These are phyloP conservation scores for Toxotes jaculatrix DNA, from an alignment of 2,113 vertebrate species.

Conservation along the genomic window DNA sequence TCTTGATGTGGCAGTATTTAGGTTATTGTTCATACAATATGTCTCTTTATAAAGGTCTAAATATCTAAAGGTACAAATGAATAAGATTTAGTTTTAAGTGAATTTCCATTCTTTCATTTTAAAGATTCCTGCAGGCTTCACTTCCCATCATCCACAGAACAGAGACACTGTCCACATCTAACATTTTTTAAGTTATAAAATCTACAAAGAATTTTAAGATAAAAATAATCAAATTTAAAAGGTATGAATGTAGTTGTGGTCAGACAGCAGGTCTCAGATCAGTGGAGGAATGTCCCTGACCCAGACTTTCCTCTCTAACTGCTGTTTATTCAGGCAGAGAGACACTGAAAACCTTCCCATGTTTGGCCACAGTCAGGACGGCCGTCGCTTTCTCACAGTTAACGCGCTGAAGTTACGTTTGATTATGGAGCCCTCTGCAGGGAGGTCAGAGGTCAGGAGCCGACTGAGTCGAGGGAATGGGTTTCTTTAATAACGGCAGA, in stretches of 20 bases:
- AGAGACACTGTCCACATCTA: too few species aligned
- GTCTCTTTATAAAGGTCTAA: too few species aligned
- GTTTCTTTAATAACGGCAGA: not conserved
- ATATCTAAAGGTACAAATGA: not conserved
- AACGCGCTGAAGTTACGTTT: not conserved
- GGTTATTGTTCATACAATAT: too few species aligned
- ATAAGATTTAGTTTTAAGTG: too few species aligned
- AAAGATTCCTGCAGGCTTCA: too few species aligned
- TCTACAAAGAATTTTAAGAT: not conserved
- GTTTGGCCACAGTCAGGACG: not conserved
- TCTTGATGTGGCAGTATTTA: too few species aligned
- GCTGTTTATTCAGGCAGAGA: not conserved
- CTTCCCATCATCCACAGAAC: too few species aligned
- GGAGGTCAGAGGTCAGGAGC: slow-evolving; percentile 24
- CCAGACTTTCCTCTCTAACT: not conserved
- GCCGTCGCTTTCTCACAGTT: not conserved
- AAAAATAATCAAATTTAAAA: too few species aligned
- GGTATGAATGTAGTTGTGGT: too few species aligned
- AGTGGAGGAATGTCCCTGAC: not conserved
- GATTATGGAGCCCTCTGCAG: not conserved
- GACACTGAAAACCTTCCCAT: not conserved
- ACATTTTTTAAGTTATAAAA: not conserved
- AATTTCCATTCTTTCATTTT: too few species aligned
- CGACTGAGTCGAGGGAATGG: not conserved
- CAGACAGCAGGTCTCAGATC: not conserved